Evolutionary conservation across 2,888 invertebrate species (phyloP), one percentile per base, ranked within the genome.

Genomic region (Eupithecia tripunctaria): DNA sequence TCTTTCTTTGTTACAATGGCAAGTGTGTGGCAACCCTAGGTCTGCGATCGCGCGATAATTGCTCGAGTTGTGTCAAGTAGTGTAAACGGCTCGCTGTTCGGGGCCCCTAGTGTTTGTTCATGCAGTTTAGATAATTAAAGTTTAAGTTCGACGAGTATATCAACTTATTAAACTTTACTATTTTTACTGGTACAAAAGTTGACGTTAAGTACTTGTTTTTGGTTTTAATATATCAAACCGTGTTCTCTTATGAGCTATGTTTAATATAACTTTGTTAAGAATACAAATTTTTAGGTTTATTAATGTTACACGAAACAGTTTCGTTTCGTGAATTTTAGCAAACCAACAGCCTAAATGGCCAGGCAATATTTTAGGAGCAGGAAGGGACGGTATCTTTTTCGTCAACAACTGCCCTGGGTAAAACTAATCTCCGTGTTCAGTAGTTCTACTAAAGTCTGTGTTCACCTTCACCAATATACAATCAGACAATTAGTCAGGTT

Each of bases 51-150:
- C 80, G 81, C 74, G 74, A 76, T 80, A 82, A 80, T 85, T 84
- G 83, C 81, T 78, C 79, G 81, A 84, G 82, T 81, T 79, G 79
- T 83, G 86, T 84, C 86, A 84, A 87, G 85, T 84, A 84, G 80
- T 83, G 84, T 85, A 85, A 84, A 82, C 79, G 79, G 77, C 41
- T 76, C 64, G 78, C 75, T 81, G 78, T 80, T 84, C 81, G 80
- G 78, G 78, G 72, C 77, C 79, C 56, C 68, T 71, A 60, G 68
- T 71, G 70, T 68, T 68, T 64, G 70, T 73, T 66, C 51, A 65
- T 74, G 71, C 71, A 71, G 51, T 71, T 51, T 56, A n/a, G 60
- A 68, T 63, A 74, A 69, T 74, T 62, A 62, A 56, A n/a, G 62
- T 36, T n/a, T 36, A 36, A 21, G 4, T 63, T 56, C 4, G 12